These are phyloP conservation scores for Prosopocoilus inquinatus DNA, from an alignment of 2,888 invertebrate species.

Conservation along the genomic window DNA sequence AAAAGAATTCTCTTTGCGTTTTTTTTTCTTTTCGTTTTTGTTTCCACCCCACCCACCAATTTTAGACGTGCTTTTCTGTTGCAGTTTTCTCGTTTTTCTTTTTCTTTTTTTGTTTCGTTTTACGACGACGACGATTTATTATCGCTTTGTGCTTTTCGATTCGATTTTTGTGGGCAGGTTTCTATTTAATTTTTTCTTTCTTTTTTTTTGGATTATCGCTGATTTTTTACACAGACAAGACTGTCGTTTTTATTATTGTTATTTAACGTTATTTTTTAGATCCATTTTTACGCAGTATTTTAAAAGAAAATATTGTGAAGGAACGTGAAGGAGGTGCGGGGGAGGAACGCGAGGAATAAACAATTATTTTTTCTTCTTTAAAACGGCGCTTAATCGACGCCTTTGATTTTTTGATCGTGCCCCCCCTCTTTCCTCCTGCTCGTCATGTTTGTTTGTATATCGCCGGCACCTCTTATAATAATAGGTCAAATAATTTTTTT, in stretches of 20 bases:
- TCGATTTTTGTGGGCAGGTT: conserved; percentile 1
- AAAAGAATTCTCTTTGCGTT: no score
- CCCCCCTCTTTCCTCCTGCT: background rate
- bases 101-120: background rate
- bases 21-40: background rate
- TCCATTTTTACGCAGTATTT: background rate
- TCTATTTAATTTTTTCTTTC: background rate
- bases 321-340: no score
- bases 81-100: no score
- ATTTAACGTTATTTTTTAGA: background rate
- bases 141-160: background rate
- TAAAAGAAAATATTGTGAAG: background rate
- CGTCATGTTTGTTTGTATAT: background rate
- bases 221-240: background rate
- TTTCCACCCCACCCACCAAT: background rate
- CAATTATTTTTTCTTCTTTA: no score
- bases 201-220: background rate
- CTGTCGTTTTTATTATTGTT: background rate
- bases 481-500: background rate
- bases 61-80: background rate
- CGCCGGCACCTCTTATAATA: background rate
- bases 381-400: no score
- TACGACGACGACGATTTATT: background rate
- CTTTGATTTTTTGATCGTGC: no score
- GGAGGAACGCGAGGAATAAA: no score